phyloP scores from a whole-genome alignment of 2,888 invertebrate genomes.

The Iphiclides podalirius region DNA sequence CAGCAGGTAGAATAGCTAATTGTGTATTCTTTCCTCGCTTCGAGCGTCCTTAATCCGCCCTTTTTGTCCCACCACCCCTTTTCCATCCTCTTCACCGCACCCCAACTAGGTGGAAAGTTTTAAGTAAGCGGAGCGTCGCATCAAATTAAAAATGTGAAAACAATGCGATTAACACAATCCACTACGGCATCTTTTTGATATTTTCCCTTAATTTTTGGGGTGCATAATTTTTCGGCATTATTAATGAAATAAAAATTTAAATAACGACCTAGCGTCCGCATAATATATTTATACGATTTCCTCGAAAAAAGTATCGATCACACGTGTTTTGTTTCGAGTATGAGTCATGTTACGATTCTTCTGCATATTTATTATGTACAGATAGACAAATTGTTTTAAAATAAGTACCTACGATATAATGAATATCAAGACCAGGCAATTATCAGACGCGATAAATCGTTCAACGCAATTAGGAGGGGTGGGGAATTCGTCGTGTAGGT shows the following conservation, averaged over 20 bases:
- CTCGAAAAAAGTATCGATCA: too few relatives aligned
- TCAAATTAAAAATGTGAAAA: constrained; percentile 34
- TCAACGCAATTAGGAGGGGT: constrained; percentile 18
- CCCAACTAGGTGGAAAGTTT: constrained; percentile 76
- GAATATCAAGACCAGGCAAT: too few relatives aligned
- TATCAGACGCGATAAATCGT: constrained; percentile 19
- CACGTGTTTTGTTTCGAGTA: too few relatives aligned
- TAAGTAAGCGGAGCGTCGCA: constrained; percentile 47
- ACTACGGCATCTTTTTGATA: neutral
- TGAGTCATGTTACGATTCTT: too few relatives aligned
- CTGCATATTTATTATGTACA: too few relatives aligned
- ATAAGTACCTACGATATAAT: too few relatives aligned
- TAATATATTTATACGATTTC: neutral
- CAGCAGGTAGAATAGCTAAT: constrained; percentile 78
- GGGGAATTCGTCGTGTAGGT: constrained; percentile 21
- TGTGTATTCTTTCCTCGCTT: constrained; percentile 80
- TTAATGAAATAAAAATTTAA: neutral
- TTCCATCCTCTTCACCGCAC: constrained; percentile 46
- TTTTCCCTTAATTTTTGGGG: constrained; percentile 14
- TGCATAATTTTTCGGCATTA: constrained; percentile 31
- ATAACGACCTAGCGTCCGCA: neutral
- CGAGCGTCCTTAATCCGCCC: constrained; percentile 75
- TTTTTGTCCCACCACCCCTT: constrained; percentile 48
- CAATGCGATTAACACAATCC: constrained; percentile 8
- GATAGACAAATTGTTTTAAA: too few relatives aligned